Conservation (phyloP, 2,888 invertebrate species). For the Serrognathus titanus region DNA sequence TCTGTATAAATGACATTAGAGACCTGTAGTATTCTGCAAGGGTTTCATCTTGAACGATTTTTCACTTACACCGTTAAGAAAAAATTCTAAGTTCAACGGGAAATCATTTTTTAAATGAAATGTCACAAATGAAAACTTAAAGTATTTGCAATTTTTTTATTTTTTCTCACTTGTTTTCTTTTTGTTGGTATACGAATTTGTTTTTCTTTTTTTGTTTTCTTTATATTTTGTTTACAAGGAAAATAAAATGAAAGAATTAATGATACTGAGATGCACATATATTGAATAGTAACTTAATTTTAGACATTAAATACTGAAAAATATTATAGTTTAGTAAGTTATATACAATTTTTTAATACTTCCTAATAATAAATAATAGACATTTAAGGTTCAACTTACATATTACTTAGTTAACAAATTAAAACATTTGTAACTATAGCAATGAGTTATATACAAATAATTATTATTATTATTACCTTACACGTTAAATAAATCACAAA, state of each 20-base stretch:
- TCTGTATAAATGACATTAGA: too few species aligned
- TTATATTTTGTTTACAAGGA: too few species aligned
- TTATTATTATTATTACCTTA: not conserved
- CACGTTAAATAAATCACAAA: slow-evolving; percentile 13
- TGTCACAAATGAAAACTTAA: too few species aligned
- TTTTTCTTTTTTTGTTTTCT: too few species aligned
- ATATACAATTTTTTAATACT: slow-evolving; percentile 1
- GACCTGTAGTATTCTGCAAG: too few species aligned
- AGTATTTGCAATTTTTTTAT: too few species aligned
- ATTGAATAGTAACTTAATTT: slow-evolving; percentile 10
- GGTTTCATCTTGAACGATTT: too few species aligned
- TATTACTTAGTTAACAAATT: slow-evolving; percentile 19
- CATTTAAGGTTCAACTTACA: not conserved
- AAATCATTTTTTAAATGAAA: too few species aligned
- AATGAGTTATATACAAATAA: slow-evolving; percentile 12
- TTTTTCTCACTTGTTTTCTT: too few species aligned
- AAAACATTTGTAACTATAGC: slow-evolving; percentile 24
- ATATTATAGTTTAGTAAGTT: slow-evolving; percentile 4
- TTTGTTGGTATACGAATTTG: too few species aligned
- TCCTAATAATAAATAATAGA: slow-evolving; percentile 2
- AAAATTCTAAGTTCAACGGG: too few species aligned
- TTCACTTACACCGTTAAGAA: too few species aligned
- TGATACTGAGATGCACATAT: slow-evolving; percentile 9
- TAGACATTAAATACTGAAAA: slow-evolving; percentile 15
- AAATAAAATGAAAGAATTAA: not conserved